These are phyloP conservation scores for Cossypha caffra DNA, from an alignment of 2,797 vertebrate species.

Conservation along the genomic window DNA sequence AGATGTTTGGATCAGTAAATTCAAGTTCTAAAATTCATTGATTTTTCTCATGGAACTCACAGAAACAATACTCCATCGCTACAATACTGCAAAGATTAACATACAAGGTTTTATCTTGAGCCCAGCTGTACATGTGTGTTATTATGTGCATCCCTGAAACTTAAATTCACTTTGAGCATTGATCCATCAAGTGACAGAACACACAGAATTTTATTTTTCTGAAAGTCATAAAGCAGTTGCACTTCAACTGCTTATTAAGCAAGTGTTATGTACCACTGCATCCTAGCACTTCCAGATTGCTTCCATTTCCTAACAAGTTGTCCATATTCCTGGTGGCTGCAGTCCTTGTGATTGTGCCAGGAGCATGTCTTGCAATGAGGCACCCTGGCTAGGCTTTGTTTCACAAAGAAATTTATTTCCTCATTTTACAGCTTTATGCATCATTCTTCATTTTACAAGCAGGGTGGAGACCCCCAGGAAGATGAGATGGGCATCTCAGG, in stretches of 20 bases:
- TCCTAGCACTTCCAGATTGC: neutral
- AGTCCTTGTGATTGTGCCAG: neutral
- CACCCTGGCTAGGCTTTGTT: neutral
- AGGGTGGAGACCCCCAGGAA: neutral
- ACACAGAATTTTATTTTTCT: neutral
- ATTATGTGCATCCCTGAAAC: neutral
- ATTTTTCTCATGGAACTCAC: neutral
- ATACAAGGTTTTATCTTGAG: neutral
- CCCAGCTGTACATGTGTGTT: neutral
- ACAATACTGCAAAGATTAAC: neutral
- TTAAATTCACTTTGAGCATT: neutral
- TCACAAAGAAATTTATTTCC: slow-evolving; percentile 13
- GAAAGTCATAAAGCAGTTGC: neutral
- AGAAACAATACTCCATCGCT: neutral
- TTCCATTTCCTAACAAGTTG: neutral
- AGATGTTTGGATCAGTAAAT: neutral
- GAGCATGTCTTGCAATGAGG: neutral
- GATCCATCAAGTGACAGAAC: neutral
- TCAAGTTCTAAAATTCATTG: neutral
- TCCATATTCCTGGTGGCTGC: neutral
- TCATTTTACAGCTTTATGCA: neutral
- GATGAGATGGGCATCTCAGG: neutral
- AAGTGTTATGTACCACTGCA: neutral
- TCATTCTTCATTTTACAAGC: slow-evolving; percentile 4
- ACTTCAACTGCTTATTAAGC: neutral